A percentile compares a stretch with the other conserved stretches of the same genome.
These are phyloP conservation scores for Entomobrya multifasciata DNA, from an alignment of 2,888 invertebrate species.

Conservation along the genomic window DNA sequence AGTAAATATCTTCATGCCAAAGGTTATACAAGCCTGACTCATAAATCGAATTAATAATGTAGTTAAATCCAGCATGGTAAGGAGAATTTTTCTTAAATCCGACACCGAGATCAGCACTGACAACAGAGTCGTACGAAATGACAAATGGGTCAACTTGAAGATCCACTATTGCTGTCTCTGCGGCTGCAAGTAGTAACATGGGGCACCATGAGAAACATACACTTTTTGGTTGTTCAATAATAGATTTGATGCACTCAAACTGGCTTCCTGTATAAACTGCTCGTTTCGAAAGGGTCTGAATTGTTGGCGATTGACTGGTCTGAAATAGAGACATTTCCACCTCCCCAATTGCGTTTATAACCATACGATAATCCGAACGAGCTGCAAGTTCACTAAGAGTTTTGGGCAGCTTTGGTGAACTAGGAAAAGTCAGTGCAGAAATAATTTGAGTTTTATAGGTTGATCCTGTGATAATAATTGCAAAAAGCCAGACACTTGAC, in stretches of 20 bases:
- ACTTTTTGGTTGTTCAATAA: conserved; percentile 34
- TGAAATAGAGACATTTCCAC: conserved; percentile 30
- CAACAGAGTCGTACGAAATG: conserved; percentile 21
- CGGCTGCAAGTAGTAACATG: conserved; percentile 3
- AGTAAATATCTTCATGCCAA: conserved; percentile 43
- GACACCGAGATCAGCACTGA: not conserved
- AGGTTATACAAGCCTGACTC: conserved; percentile 55
- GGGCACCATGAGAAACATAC: conserved; percentile 63
- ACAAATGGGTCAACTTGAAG: conserved; percentile 47
- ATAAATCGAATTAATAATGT: conserved; percentile 24
- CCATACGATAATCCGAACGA: conserved; percentile 5
- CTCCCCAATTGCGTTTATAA: conserved; percentile 37
- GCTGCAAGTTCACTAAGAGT: conserved; percentile 18
- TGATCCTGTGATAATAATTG: conserved; percentile 42
- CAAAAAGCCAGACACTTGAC: conserved; percentile 31
- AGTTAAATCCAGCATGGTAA: conserved; percentile 37
- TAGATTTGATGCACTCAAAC: conserved; percentile 35
- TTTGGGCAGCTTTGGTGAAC: conserved; percentile 12
- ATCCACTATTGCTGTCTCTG: conserved; percentile 41
- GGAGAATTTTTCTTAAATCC: conserved; percentile 40
- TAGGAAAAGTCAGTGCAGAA: conserved; percentile 44
- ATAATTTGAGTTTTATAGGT: conserved; percentile 51
- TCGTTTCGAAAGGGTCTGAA: conserved; percentile 9
- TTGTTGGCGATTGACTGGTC: conserved; percentile 43
- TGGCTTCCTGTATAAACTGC: conserved; percentile 16